Conservation (phyloP, 2,113 vertebrate genomes). For the Thryonomys swinderianus region DNA sequence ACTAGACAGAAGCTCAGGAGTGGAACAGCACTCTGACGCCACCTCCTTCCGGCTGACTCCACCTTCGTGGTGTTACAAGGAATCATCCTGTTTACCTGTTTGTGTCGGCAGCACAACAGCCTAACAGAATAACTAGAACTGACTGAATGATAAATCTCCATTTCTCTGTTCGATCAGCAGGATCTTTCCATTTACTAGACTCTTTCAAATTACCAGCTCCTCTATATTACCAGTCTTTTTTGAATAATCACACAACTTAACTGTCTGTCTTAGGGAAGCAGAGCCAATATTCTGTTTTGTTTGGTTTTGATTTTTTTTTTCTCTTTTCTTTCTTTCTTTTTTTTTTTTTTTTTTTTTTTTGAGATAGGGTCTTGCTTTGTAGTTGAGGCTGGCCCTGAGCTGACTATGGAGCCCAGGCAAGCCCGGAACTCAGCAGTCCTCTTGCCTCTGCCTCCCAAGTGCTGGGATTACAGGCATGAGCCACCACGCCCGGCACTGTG, state of each 20-base stretch:
- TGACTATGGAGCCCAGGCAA: too few species aligned
- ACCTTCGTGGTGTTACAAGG: not conserved
- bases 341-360: too few species aligned
- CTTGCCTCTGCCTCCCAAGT: too few species aligned
- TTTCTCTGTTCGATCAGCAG: slow-evolving; percentile 33
- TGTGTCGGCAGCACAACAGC: not conserved
- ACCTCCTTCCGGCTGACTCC: slow-evolving; percentile 30
- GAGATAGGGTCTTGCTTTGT: too few species aligned
- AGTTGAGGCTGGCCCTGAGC: too few species aligned
- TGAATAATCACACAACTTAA: slow-evolving; percentile 19
- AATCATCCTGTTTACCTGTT: slow-evolving; percentile 45
- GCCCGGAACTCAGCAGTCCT: too few species aligned
- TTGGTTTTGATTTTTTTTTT: too few species aligned
- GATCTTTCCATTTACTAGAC: slow-evolving; percentile 24
- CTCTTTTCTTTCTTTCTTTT: too few species aligned
- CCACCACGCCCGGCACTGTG: too few species aligned
- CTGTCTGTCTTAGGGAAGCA: not conserved
- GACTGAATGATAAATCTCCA: slow-evolving; percentile 62
- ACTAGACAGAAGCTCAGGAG: not conserved
- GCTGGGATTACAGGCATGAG: too few species aligned
- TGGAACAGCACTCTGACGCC: not conserved
- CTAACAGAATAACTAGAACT: slow-evolving; percentile 39
- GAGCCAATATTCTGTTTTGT: not conserved
- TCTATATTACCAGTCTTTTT: not conserved
- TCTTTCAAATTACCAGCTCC: not conserved